Percentiles rank a stretch among this genome's conserved stretches.
Conservation (phyloP, 2,888 invertebrate genomes). For the Xestia sexstrigata region DNA sequence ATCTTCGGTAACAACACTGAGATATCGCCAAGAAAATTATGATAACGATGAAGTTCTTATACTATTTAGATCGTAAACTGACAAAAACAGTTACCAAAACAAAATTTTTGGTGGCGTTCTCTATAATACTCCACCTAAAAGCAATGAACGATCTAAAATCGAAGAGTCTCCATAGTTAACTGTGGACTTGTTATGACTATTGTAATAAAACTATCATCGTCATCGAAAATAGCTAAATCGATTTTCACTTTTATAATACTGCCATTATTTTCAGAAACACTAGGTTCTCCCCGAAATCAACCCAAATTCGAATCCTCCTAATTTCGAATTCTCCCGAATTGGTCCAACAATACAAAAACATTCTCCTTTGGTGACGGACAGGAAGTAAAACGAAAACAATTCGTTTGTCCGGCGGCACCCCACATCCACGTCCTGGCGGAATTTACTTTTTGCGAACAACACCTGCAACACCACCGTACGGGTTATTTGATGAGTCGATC, state of each 20-base stretch:
- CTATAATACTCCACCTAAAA: not conserved
- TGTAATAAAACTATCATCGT: not conserved
- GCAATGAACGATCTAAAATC: not conserved
- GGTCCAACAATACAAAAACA: conserved; percentile 41
- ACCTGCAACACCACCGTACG: conserved; percentile 52
- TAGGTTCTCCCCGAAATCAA: conserved; percentile 5
- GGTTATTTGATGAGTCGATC: conserved; percentile 58
- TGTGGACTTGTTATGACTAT: not conserved
- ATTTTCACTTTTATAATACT: not conserved
- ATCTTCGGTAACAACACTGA: not conserved
- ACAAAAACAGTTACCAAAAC: not conserved
- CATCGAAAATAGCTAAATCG: not conserved
- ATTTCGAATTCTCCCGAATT: conserved; percentile 17
- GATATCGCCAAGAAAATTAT: not conserved
- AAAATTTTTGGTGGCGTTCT: not conserved
- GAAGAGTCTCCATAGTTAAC: not conserved
- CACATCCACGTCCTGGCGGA: conserved; percentile 40
- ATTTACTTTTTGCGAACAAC: conserved; percentile 54
- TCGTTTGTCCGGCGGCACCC: conserved; percentile 47
- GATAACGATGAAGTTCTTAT: not conserved
- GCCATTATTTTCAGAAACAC: not conserved
- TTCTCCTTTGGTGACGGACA: conserved; percentile 33
- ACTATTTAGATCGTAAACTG: not conserved
- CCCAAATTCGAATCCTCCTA: not conserved
- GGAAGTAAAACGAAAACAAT: conserved; percentile 49